phyloP scores from a whole-genome alignment of 2,888 invertebrate genomes.

The Leucophora obtusa region DNA sequence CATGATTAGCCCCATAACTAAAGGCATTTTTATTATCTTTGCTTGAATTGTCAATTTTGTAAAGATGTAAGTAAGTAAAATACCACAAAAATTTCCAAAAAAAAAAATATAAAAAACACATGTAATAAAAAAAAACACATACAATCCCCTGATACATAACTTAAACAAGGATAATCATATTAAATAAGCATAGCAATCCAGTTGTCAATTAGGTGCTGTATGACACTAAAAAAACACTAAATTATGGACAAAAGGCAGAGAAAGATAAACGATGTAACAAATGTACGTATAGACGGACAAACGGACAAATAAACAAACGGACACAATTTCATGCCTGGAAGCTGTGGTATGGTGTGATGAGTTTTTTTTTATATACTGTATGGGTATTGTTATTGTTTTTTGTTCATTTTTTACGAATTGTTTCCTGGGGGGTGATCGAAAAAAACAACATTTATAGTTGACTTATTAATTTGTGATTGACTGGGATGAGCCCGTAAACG shows the following conservation, averaged over 20 bases:
- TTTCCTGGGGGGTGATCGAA: slow-evolving; percentile 69
- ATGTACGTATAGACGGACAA: slow-evolving; percentile 32
- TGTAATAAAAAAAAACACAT: slow-evolving; percentile 35
- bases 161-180: slow-evolving; percentile 64
- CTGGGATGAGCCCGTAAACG: slow-evolving; percentile 65
- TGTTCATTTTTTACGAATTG: slow-evolving; percentile 49
- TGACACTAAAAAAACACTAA: slow-evolving; percentile 58
- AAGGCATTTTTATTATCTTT: slow-evolving; percentile 55
- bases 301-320: slow-evolving; percentile 46
- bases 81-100: slow-evolving; percentile 34
- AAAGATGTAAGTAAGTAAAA: slow-evolving; percentile 29
- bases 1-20: slow-evolving; percentile 62
- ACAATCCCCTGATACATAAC: slow-evolving; percentile 48
- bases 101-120: slow-evolving; percentile 25
- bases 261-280: slow-evolving; percentile 55
- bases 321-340: slow-evolving; percentile 57
- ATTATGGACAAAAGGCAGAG: slow-evolving; percentile 61
- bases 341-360: slow-evolving; percentile 40
- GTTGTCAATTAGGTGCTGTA: slow-evolving; percentile 67
- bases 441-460: slow-evolving; percentile 64
- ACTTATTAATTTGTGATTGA: slow-evolving; percentile 72
- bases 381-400: slow-evolving; percentile 37
- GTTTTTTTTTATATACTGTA: slow-evolving; percentile 4
- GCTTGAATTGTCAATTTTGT: slow-evolving; percentile 29
- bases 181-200: slow-evolving; percentile 63